Evolutionary conservation across 2,888 invertebrate genomes (phyloP).

Genomic region (Xanthorhoe designata): DNA sequence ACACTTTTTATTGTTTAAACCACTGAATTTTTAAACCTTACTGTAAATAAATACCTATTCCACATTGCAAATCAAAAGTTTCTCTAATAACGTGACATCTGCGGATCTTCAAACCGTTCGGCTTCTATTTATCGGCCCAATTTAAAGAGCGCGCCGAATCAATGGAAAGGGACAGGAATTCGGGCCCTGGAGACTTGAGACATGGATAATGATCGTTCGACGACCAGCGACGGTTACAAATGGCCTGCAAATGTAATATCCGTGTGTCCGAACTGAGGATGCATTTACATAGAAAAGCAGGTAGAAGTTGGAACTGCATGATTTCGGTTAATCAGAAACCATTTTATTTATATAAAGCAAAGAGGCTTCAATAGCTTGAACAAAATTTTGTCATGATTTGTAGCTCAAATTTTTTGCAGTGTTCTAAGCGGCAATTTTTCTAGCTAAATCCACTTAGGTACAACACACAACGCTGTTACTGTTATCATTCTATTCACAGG

Average conservation of each 20-base stretch:
- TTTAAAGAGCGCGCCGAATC: slow-evolving; percentile 70
- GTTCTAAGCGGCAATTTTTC: too few species aligned
- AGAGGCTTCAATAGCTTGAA: too few species aligned
- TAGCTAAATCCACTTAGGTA: too few species aligned
- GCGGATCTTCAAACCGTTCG: slow-evolving; percentile 59
- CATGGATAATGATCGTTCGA: slow-evolving; percentile 81
- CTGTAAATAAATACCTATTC: background rate
- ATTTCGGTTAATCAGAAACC: background rate
- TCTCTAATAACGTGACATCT: slow-evolving; percentile 47
- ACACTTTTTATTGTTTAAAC: too few species aligned
- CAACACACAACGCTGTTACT: too few species aligned
- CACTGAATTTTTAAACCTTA: background rate
- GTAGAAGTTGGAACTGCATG: background rate
- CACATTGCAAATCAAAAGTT: slow-evolving; percentile 15
- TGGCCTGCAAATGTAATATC: slow-evolving; percentile 85
- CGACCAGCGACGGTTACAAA: slow-evolving; percentile 81
- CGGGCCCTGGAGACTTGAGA: slow-evolving; percentile 71
- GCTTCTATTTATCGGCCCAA: slow-evolving; percentile 71
- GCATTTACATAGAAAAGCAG: slow-evolving; percentile 2
- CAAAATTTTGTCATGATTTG: too few species aligned
- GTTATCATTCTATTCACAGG: too few species aligned
- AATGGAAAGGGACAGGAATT: slow-evolving; percentile 74
- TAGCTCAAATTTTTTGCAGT: too few species aligned
- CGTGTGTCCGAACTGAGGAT: slow-evolving; percentile 67
- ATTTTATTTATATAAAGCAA: too few species aligned